Evolutionary conservation across 2,797 vertebrate species (phyloP).

Genomic region (Stomatorhinus walkeri): DNA sequence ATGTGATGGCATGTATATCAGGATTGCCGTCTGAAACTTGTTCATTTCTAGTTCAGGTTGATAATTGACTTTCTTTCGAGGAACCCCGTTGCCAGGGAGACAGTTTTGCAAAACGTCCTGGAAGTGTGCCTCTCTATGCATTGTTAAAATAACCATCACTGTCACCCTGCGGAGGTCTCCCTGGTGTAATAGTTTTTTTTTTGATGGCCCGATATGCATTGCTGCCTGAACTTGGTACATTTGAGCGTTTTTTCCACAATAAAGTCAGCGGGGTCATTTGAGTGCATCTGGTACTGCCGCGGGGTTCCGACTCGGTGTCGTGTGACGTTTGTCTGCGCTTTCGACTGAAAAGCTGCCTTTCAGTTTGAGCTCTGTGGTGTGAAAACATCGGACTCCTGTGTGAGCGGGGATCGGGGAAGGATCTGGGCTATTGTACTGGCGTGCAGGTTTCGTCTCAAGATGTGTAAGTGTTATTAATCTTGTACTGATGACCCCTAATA

Average conservation of each 20-base stretch:
- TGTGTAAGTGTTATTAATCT: background rate
- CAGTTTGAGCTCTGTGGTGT: background rate
- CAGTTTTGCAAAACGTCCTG: background rate
- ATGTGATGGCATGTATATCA: background rate
- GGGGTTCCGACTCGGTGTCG: background rate
- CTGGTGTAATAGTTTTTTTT: background rate
- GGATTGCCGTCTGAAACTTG: background rate
- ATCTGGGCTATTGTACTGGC: background rate
- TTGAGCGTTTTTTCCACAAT: background rate
- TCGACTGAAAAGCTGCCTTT: background rate
- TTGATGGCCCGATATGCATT: background rate
- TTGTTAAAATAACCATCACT: slow-evolving; percentile 2
- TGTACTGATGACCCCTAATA: background rate
- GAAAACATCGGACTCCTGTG: background rate
- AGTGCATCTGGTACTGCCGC: background rate
- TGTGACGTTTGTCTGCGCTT: background rate
- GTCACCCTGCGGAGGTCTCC: background rate
- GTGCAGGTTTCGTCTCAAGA: background rate
- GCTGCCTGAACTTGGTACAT: background rate
- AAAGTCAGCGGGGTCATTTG: background rate
- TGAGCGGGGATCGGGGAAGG: background rate
- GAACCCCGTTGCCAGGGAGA: background rate
- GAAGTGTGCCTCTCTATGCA: background rate
- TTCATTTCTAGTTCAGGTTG: background rate
- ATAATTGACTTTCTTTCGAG: background rate